Evolutionary conservation across 2,113 vertebrate genomes (phyloP).

Genomic region (Lutjanus erythropterus): DNA sequence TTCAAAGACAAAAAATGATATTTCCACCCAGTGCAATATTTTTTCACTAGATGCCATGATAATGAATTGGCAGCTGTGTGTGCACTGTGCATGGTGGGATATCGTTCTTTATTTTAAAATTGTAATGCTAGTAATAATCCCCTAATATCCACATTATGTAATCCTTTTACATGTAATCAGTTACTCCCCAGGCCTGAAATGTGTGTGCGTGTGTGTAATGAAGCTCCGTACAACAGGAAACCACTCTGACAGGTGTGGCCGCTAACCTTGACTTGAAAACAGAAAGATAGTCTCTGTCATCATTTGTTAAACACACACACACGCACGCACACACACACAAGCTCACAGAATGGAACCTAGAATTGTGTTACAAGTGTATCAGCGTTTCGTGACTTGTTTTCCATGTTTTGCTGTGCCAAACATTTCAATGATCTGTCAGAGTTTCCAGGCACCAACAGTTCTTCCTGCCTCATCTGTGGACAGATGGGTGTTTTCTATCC

Average conservation of each 20-base stretch:
- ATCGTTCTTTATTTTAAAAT: no score
- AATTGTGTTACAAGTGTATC: neutral
- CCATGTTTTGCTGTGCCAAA: neutral
- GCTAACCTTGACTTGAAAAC: conserved; percentile 32
- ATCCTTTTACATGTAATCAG: no score
- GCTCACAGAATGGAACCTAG: neutral
- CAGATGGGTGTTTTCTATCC: neutral
- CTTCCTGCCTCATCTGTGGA: neutral
- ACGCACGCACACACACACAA: neutral
- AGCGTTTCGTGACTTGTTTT: neutral
- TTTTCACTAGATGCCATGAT: no score
- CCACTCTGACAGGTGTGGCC: conserved; percentile 1
- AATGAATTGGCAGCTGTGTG: no score
- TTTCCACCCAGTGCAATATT: no score
- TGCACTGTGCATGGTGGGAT: no score
- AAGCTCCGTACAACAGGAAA: conserved; percentile 33
- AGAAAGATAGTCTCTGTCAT: conserved; percentile 35
- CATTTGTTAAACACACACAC: conserved; percentile 25
- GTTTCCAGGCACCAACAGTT: neutral
- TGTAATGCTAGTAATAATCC: no score
- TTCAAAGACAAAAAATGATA: no score
- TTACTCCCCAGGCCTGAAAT: no score
- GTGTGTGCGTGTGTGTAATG: neutral
- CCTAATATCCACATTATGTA: no score
- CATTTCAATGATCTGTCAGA: neutral